These are phyloP conservation scores for Tragulus kanchil DNA, from an alignment of 2,113 vertebrate species.

Conservation along the genomic window DNA sequence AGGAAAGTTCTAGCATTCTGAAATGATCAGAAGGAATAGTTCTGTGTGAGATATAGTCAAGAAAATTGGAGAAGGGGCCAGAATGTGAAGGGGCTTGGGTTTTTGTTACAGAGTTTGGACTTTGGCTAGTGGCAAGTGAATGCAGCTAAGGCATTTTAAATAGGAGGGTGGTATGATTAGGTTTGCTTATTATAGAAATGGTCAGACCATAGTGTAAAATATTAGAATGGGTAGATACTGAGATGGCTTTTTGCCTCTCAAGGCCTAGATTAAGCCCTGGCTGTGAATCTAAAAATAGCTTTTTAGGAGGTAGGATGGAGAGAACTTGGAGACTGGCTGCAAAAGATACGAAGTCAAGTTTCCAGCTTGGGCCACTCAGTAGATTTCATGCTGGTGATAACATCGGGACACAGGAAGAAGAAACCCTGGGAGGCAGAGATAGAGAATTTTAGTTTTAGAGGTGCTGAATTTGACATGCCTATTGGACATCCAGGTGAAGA, in stretches of 20 bases:
- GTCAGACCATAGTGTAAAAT: not conserved
- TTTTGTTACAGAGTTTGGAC: not conserved
- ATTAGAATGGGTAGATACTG: not conserved
- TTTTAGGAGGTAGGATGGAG: not conserved
- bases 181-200: conserved; percentile 17
- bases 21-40: not conserved
- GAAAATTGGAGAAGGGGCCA: not conserved
- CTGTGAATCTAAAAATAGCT: not conserved
- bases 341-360: not conserved
- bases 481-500: not conserved
- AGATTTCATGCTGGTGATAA: not conserved
- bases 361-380: not conserved
- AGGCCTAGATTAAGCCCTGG: not conserved
- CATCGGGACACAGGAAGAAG: not conserved
- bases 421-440: not conserved
- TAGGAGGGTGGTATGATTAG: not conserved
- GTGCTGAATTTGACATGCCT: not conserved
- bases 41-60: not conserved
- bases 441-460: not conserved
- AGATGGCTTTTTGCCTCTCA: not conserved
- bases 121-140: not conserved
- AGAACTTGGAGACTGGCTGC: not conserved
- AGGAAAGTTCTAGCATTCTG: not conserved
- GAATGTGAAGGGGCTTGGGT: not conserved
- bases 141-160: not conserved